Base-by-base conservation (phyloP, 2,797 vertebrate species). In the Holocentrus rufus region DNA sequence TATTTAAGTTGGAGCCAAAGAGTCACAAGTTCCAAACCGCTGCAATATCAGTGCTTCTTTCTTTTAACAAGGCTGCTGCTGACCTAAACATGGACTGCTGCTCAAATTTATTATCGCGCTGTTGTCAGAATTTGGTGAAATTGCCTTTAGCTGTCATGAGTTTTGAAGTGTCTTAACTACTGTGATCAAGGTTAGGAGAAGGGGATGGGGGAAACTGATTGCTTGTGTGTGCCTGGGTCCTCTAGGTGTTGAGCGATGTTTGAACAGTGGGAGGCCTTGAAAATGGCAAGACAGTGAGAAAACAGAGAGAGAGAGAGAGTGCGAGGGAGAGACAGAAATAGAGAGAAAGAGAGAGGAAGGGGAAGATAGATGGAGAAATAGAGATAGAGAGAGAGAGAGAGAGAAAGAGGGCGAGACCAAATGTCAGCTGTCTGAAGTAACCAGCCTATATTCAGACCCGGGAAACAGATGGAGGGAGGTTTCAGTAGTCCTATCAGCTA, bases 401-500 rank as follows among this genome's bases (percentile, higher is more conserved):
- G n/a, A 52, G 4, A 49, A 6, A 53, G 36, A 22, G 9, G n/a
- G 31, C 46, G 3, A 30, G 56, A 36, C 44, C 9, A 64, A 46
- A 62, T 63, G 44, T 57, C 73, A 57, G 31, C 42, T 54, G 25
- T 10, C 27, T 68, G 11, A 65, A 25, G 49, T 10, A 39, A 23
- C n/a, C 18, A 23, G 39, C 36, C 65, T 60, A 54, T 53, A 68
- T 55, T 69, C 50, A 69, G 50, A 61, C 23, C 15, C 15, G 18
- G 20, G 31, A 58, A 75, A 65, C 44, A 59, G 69, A 73, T 44
- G 31, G 34, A 65, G 44, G 31, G 59, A 30, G 50, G 30, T 36
- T 59, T 66, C 17, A 53, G n/a, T 44, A 63, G 71, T 60, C 54
- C 7, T 65, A 31, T 69, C 69, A 25, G 55, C 52, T 36, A 27